Base-by-base conservation (phyloP, 1,140 invertebrate species). In the Musca domestica region DNA sequence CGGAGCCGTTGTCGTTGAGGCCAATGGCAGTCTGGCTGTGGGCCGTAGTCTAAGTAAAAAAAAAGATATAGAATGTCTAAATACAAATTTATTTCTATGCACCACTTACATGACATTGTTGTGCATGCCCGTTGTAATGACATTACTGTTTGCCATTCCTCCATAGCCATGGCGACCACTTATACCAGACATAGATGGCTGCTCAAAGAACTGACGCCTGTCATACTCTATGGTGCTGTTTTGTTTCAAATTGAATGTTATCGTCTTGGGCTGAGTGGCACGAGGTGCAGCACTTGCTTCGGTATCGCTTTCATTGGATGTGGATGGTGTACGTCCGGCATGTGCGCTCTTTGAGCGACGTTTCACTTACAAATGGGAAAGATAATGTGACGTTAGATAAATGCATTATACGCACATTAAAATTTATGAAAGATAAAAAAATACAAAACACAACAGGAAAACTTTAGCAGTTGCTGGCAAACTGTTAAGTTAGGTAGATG, bases 301-400 rank as follows among this genome's bases (percentile, higher is more conserved):
- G 14, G 46, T 34, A 48, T 64, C 49, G 14, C 64, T 67, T 47
- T 67, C 66, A 67, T 67, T 63, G n/a, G 67, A 61, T 56, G 69
- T 68, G 51, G 67, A 65, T 69, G 67, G 7, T 25, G 72, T 67
- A 68, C 73, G 71, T 19, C 76, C 78, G 22, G 78, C 72, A 34
- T 80, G 77, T 71, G 80, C 80, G 72, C 80, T 82, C 74, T 82
- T 82, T 17, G 80, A 81, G 54, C 80, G 80, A n/a, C 80, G 77
- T 70, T 81, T 81, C 56, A 77, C 80, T 81, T 23, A 1, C 61
- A 22, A 27, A n/a, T n/a, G 6, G 22, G 47, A 68, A 20, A 68
- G 49, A 66, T 34, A 66, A 34, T 15, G 17, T 9, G 14, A 19
- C 1, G 17, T 41, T 41, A 41, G 10, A 41, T 7, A 9, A 41